phyloP scores from a whole-genome alignment of 2,113 vertebrate species.

The Brachypteracias leptosomus region DNA sequence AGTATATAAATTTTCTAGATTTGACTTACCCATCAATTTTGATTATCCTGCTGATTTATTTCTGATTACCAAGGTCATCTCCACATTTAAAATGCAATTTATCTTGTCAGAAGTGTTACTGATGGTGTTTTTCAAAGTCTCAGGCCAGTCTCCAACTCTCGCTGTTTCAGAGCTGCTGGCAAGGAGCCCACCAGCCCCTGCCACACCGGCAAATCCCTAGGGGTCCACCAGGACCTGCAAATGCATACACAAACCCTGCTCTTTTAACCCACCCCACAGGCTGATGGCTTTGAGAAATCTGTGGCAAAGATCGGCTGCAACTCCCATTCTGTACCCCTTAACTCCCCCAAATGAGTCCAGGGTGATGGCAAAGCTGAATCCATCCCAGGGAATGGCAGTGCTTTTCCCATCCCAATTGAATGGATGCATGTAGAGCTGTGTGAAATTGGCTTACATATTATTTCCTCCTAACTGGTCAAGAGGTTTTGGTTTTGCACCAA shows the following conservation, averaged over 20 bases:
- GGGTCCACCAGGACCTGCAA: neutral
- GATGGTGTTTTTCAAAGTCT: constrained; percentile 18
- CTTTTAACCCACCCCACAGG: neutral
- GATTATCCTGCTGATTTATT: constrained; percentile 68
- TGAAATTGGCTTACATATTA: neutral
- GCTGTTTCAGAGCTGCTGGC: neutral
- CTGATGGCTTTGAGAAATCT: neutral
- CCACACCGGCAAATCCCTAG: neutral
- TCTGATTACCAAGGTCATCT: constrained; percentile 64
- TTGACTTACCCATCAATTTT: constrained; percentile 62
- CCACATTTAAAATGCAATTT: constrained; percentile 60
- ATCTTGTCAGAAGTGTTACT: constrained; percentile 56
- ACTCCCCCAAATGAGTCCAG: neutral
- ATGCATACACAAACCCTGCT: neutral
- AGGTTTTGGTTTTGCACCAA: neutral
- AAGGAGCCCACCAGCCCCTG: neutral
- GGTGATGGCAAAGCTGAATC: neutral
- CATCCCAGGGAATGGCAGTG: neutral
- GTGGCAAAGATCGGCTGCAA: neutral
- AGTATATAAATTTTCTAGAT: constrained; percentile 66
- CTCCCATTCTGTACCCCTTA: rapidly evolving
- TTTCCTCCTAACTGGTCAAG: neutral
- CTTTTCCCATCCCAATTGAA: neutral
- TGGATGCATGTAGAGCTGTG: rapidly evolving
- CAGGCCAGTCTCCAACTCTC: neutral